Conservation (phyloP, 2,797 vertebrate genomes). For the Notolabrus celidotus region DNA sequence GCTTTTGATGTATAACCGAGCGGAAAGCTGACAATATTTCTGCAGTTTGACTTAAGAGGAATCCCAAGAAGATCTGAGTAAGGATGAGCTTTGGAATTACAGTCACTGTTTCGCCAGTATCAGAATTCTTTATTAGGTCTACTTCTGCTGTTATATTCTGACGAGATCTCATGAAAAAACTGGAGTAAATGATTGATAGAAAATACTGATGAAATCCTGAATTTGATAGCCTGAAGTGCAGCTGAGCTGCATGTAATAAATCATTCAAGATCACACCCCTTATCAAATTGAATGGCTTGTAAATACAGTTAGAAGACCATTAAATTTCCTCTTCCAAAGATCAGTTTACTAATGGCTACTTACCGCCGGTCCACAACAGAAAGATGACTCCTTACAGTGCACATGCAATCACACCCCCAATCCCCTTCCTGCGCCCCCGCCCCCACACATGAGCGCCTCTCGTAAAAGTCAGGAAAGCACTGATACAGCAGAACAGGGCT, state of each 20-base stretch:
- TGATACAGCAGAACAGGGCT: conserved; percentile 84
- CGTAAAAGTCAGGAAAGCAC: conserved; percentile 86
- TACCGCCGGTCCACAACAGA: conserved; percentile 76
- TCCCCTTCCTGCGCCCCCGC: background rate
- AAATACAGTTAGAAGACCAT: conserved; percentile 81
- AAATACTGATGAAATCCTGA: conserved; percentile 59
- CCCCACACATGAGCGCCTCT: conserved; percentile 65
- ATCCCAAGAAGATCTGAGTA: conserved; percentile 58
- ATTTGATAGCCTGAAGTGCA: conserved; percentile 59
- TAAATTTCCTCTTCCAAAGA: conserved; percentile 77
- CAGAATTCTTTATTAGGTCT: conserved; percentile 45
- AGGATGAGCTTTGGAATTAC: conserved; percentile 39
- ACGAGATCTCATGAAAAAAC: conserved; percentile 48
- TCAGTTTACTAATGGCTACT: conserved; percentile 82
- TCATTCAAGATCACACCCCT: conserved; percentile 76
- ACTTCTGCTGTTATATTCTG: conserved; percentile 27
- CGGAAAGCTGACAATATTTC: conserved; percentile 59
- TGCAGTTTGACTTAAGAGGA: conserved; percentile 57
- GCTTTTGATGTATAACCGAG: conserved; percentile 68
- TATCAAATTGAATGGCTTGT: conserved; percentile 82
- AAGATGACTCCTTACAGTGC: conserved; percentile 75
- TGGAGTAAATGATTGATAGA: conserved; percentile 55
- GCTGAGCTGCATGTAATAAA: conserved; percentile 60
- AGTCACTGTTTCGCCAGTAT: conserved; percentile 39
- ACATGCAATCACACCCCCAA: conserved; percentile 44